Evolutionary conservation across 1,140 invertebrate genomes (phyloP).

Genomic region (Tenebrio molitor): DNA sequence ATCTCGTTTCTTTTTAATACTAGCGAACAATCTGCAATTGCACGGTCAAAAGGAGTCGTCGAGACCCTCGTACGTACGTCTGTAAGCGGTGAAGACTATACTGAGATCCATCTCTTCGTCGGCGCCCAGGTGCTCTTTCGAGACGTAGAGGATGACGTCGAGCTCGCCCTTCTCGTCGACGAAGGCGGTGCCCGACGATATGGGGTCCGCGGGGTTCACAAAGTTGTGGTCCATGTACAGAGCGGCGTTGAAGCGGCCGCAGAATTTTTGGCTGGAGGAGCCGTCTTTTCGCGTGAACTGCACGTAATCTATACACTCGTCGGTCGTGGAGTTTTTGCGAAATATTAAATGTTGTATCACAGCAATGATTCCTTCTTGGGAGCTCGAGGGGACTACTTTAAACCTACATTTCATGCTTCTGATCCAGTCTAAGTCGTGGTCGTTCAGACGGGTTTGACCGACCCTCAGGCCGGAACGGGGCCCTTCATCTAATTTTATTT

Average conservation of each 20-base stretch:
- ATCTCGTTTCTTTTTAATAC: slow-evolving; percentile 1
- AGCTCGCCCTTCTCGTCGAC: slow-evolving; percentile 43
- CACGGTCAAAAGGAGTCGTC: not conserved
- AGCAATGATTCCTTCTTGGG: slow-evolving; percentile 47
- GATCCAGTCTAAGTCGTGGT: slow-evolving; percentile 42
- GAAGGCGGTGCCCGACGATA: slow-evolving; percentile 33
- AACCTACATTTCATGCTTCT: slow-evolving; percentile 49
- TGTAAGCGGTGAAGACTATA: slow-evolving; percentile 51
- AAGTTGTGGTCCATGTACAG: slow-evolving; percentile 45
- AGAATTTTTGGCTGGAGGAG: slow-evolving; percentile 44
- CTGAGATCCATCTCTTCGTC: slow-evolving; percentile 45
- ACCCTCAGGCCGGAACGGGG: slow-evolving; percentile 45
- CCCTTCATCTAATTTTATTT: slow-evolving; percentile 37
- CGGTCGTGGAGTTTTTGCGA: slow-evolving; percentile 48
- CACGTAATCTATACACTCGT: slow-evolving; percentile 53
- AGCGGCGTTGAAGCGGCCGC: slow-evolving; percentile 45
- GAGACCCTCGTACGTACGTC: slow-evolving; percentile 9
- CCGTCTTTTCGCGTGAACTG: slow-evolving; percentile 50
- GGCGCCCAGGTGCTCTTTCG: slow-evolving; percentile 17
- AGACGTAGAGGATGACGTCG: slow-evolving; percentile 42
- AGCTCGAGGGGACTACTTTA: slow-evolving; percentile 33
- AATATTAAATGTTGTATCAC: slow-evolving; percentile 53
- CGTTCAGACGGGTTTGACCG: slow-evolving; percentile 2
- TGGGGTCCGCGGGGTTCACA: not conserved
- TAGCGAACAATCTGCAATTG: slow-evolving; percentile 44